phyloP scores from a whole-genome alignment of 1,140 invertebrate species.

The Megathymus violae region DNA sequence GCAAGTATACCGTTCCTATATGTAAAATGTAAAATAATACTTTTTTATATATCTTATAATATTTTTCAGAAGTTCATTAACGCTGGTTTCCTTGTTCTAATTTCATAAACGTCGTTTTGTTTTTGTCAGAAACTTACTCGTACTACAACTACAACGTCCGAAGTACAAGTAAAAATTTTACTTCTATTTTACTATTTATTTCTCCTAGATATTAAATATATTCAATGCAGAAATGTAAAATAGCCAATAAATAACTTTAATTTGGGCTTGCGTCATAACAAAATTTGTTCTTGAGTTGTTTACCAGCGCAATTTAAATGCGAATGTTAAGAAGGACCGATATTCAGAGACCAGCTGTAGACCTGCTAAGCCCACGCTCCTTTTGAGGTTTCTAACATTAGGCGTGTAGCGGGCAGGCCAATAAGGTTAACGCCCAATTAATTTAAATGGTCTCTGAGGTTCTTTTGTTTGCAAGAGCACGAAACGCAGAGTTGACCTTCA shows the following conservation, averaged over 20 bases:
- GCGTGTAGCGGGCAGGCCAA: slow-evolving; percentile 23
- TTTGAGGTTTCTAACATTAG: slow-evolving; percentile 27
- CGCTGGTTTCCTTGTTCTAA: no score
- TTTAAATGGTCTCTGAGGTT: slow-evolving; percentile 28
- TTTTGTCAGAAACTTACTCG: no score
- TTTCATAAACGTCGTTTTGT: no score
- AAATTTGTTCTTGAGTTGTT: slow-evolving; percentile 31
- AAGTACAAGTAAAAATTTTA: no score
- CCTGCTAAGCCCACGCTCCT: slow-evolving; percentile 25
- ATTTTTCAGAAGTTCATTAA: no score
- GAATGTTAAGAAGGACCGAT: slow-evolving; percentile 17
- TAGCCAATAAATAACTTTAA: slow-evolving; percentile 32
- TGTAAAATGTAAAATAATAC: no score
- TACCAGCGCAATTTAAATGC: slow-evolving; percentile 23
- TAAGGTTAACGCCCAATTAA: slow-evolving; percentile 33
- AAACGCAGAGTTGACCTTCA: slow-evolving; percentile 19
- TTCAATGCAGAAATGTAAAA: slow-evolving; percentile 22
- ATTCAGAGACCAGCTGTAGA: background rate
- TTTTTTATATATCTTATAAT: no score
- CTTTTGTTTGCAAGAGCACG: slow-evolving; percentile 32
- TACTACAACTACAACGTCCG: no score
- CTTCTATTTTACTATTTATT: background rate
- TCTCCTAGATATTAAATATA: background rate
- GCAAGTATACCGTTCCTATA: no score
- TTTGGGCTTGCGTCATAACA: slow-evolving; percentile 32